These are phyloP conservation scores for Empis stercorea DNA, from an alignment of 2,888 invertebrate genomes.

Conservation along the genomic window DNA sequence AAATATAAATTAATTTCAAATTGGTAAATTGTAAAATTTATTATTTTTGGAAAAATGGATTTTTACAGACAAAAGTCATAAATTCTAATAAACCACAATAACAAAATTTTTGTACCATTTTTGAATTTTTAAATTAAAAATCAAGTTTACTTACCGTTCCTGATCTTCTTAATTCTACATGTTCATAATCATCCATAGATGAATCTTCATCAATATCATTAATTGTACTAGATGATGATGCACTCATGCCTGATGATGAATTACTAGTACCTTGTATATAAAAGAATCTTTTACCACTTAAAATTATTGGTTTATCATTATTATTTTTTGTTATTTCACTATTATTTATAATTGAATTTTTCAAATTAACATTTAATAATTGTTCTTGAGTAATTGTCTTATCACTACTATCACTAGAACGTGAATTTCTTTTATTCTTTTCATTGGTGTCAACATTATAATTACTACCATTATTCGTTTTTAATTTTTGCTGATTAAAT, in stretches of 20 bases:
- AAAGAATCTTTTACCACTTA: neutral
- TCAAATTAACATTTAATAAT: too few species aligned
- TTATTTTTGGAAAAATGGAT: too few species aligned
- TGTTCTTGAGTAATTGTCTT: slow-evolving; percentile 1
- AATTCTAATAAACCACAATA: too few species aligned
- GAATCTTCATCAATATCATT: slow-evolving; percentile 5
- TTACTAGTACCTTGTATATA: neutral
- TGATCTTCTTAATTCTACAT: slow-evolving; percentile 3
- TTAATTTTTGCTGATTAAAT: neutral
- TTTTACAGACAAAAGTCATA: too few species aligned
- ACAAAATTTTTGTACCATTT: too few species aligned
- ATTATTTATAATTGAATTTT: neutral
- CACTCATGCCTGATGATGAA: neutral
- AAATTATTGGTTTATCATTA: neutral
- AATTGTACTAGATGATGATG: neutral
- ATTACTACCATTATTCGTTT: too few species aligned
- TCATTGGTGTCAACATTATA: neutral
- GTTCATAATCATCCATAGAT: slow-evolving; percentile 4
- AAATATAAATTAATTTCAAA: too few species aligned
- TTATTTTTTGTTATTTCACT: neutral
- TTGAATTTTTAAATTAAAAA: too few species aligned
- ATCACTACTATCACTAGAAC: slow-evolving; percentile 6
- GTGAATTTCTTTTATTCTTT: neutral
- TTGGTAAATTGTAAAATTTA: too few species aligned
- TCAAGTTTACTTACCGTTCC: neutral